phyloP scores from a whole-genome alignment of 1,140 invertebrate species.

The Bombus affinis region DNA sequence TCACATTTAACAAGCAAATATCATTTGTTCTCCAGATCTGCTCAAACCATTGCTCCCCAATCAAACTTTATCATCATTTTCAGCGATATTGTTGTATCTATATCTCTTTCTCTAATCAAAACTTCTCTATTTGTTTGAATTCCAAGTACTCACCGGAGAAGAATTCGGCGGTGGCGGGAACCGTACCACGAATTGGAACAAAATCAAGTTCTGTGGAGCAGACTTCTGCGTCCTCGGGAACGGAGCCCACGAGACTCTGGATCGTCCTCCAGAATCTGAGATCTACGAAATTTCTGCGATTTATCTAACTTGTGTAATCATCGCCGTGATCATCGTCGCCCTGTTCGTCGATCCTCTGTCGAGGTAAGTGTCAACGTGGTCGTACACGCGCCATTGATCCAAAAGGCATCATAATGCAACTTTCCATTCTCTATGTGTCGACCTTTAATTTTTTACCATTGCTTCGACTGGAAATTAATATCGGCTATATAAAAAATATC shows the following conservation, averaged over 20 bases:
- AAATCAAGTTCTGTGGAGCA: slow-evolving; percentile 89
- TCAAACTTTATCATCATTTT: not conserved
- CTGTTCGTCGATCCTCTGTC: slow-evolving; percentile 95
- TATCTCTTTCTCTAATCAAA: slow-evolving; percentile 4
- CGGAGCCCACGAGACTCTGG: slow-evolving; percentile 87
- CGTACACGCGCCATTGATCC: no score
- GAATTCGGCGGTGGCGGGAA: slow-evolving; percentile 83
- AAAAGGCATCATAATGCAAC: not conserved
- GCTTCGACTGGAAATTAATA: slow-evolving; percentile 4
- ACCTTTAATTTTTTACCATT: slow-evolving; percentile 34
- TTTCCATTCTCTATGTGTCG: slow-evolving; percentile 10
- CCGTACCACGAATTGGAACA: slow-evolving; percentile 81
- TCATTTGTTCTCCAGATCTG: no score
- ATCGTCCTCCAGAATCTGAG: slow-evolving; percentile 90
- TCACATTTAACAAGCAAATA: no score
- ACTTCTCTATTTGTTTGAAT: slow-evolving; percentile 39
- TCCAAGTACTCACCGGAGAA: slow-evolving; percentile 89
- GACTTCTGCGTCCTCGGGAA: slow-evolving; percentile 90
- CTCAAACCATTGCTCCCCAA: no score
- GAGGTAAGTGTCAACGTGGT: slow-evolving; percentile 84
- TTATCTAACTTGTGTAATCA: slow-evolving; percentile 92
- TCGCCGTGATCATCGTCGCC: slow-evolving; percentile 93
- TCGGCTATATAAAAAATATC: not conserved
- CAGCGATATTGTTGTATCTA: not conserved
- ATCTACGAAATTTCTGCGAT: slow-evolving; percentile 94